Percentiles rank a stretch among this genome's conserved stretches.
These are phyloP conservation scores for Callitettix versicolor DNA, from an alignment of 1,140 invertebrate genomes.

Conservation along the genomic window DNA sequence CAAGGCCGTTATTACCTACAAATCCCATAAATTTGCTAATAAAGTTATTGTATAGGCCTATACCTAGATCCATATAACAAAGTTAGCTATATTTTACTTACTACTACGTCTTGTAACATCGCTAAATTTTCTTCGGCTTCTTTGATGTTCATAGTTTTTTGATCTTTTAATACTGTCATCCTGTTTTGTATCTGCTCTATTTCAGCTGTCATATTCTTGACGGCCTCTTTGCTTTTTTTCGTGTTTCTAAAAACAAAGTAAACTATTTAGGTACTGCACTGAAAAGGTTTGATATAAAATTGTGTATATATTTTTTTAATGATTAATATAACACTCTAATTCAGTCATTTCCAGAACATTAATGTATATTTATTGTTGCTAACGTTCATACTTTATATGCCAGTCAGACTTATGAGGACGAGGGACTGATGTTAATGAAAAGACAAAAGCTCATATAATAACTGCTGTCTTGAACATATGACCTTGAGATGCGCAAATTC, in stretches of 20 bases:
- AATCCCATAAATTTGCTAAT: too few species aligned
- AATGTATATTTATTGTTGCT: neutral
- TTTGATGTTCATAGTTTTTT: constrained; percentile 45
- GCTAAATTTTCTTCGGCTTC: constrained; percentile 43
- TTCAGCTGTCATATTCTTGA: constrained; percentile 59
- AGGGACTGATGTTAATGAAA: too few species aligned
- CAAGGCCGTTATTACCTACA: too few species aligned
- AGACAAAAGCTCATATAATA: too few species aligned
- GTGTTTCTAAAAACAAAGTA: constrained; percentile 46
- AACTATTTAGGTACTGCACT: neutral
- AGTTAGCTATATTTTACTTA: constrained; percentile 14
- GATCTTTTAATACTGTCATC: constrained; percentile 44
- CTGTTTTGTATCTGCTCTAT: constrained; percentile 49
- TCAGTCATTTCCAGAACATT: neutral
- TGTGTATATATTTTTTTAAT: too few species aligned
- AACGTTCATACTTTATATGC: constrained; percentile 11
- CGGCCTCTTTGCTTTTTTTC: constrained; percentile 56
- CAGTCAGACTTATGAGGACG: too few species aligned
- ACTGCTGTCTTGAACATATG: too few species aligned
- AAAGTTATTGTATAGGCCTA: too few species aligned
- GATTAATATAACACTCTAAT: too few species aligned
- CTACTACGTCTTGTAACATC: constrained; percentile 34
- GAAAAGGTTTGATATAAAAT: too few species aligned
- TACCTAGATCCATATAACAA: too few species aligned
- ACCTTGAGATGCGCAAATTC: too few species aligned